Conservation (phyloP, 1,140 invertebrate genomes). For the Pissodes strobi region DNA sequence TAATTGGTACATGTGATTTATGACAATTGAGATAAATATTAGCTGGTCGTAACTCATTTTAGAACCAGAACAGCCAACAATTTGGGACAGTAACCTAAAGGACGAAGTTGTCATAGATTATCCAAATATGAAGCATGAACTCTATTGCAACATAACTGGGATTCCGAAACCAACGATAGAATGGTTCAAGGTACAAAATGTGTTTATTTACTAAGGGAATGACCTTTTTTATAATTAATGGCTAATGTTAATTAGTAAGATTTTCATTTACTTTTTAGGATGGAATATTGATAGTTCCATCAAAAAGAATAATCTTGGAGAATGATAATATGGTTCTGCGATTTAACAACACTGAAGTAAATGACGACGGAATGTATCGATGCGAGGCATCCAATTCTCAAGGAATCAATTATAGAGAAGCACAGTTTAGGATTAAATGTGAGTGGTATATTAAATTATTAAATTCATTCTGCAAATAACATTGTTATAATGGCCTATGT, state of each 20-base stretch:
- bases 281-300: conserved; percentile 27
- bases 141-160: conserved; percentile 55
- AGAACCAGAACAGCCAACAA: conserved; percentile 48
- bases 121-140: conserved; percentile 52
- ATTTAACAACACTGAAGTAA: conserved; percentile 50
- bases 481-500: too few species aligned
- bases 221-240: neutral
- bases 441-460: too few species aligned
- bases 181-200: conserved; percentile 57
- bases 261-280: conserved; percentile 31
- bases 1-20: neutral
- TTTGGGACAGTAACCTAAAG: conserved; percentile 50
- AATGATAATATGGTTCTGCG: conserved; percentile 52
- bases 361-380: conserved; percentile 55
- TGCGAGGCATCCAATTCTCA: conserved; percentile 55
- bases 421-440: too few species aligned
- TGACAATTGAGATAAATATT: neutral
- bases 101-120: conserved; percentile 49
- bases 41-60: neutral
- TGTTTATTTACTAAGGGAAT: too few species aligned
- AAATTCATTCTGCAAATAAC: too few species aligned
- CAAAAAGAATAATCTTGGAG: conserved; percentile 52
- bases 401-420: conserved; percentile 46
- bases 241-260: neutral
- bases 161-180: conserved; percentile 57